Base-by-base conservation (phyloP, 2,113 vertebrate species). In the Macrotis lagotis region DNA sequence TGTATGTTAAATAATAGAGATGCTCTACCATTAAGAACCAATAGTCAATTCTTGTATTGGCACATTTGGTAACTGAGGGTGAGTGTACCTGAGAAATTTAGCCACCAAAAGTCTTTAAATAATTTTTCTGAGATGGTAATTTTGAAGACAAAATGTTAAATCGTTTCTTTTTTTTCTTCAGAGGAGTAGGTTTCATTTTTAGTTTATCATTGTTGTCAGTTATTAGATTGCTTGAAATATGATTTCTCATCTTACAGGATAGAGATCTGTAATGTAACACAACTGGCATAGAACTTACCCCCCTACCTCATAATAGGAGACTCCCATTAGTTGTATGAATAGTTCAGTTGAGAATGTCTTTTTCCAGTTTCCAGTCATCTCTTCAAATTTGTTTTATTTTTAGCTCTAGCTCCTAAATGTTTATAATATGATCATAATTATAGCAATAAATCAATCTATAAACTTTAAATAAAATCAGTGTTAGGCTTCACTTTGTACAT, bases 31-130 rank as follows among this genome's bases (percentile, higher is more conserved):
- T 59, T 59, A 59, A 59, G 55, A 31, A 59, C 26, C 37, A n/a
- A n/a, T 74, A 74, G 66, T 74, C 37, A 74, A 74, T 12, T 37
- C n/a, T 74, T 74, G 14, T 74, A 74, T 92, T 48, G 14, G 48
- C 89, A 92, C 83, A 47, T 95, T 94, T 88, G 89, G 50, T 94
- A 53, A 48, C 92, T 94, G 31, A 94, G 51, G 93, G 89, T 93
- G 83, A 91, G 55, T 74, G n/a, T 74, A 74, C 2, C 2, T n/a
- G 14, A 74, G 37, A 74, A 74, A 74, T 74, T n/a, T n/a, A n/a
- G 37, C 37, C 37, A 12, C 66, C 14, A 74, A 74, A 74, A 74
- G 14, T 19, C 37, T 74, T 74, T 74, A n/a, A 22, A 74, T 74
- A 14, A n/a, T 74, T 74, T 74, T n/a, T n/a, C 19, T 74, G 28